Conservation (phyloP, 2,113 vertebrate species). For the Neoarius graeffei region DNA sequence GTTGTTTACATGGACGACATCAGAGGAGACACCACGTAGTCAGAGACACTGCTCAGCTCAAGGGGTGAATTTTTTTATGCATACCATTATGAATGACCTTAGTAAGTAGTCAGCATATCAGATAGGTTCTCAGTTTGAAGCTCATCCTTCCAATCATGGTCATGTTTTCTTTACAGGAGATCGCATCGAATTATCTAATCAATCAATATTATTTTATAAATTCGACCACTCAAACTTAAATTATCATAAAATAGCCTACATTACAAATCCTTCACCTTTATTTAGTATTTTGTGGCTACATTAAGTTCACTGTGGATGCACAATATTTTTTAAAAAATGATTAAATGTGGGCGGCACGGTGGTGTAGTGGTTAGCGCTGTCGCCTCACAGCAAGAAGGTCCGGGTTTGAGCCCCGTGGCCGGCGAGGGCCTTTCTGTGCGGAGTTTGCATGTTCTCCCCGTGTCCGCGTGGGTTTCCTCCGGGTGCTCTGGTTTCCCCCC, state of each 20-base stretch:
- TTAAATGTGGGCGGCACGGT: too few relatives aligned
- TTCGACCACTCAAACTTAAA: neutral
- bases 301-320: neutral
- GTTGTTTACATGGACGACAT: neutral
- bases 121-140: neutral
- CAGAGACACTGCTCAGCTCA: neutral
- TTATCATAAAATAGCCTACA: neutral
- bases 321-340: neutral
- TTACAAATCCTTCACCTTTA: neutral
- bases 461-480: too few relatives aligned
- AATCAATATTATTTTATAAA: neutral
- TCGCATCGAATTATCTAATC: neutral
- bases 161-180: neutral
- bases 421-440: too few relatives aligned
- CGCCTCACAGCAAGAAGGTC: too few relatives aligned
- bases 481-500: too few relatives aligned
- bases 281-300: neutral
- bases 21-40: neutral
- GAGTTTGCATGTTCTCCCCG: too few relatives aligned
- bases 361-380: too few relatives aligned
- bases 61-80: neutral
- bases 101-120: neutral
- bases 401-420: too few relatives aligned
- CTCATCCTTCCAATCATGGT: neutral
- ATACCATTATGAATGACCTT: neutral